Evolutionary conservation across 2,888 invertebrate genomes (phyloP), one percentile per base, ranked within the genome.

Genomic region (Athrips mouffetella): DNA sequence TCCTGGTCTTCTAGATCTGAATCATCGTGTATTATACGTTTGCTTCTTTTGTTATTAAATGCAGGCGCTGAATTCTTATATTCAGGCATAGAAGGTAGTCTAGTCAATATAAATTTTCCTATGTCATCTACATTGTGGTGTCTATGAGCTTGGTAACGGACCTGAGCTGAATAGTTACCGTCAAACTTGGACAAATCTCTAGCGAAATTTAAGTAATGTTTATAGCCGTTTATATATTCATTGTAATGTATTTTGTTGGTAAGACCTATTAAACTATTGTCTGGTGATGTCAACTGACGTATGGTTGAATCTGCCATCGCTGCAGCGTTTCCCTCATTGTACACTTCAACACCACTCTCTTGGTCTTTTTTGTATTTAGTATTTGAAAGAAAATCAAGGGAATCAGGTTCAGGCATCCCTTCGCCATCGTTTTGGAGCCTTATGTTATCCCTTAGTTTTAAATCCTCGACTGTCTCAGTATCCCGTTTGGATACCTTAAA

Each of bases 101-200:
- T 86, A 23, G 73, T 65, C 1, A 85, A 55, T 42, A 86, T 86
- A 46, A 57, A 82, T 53, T 85, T 86, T n/a, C 86, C 86, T 6
- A 86, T 85, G 47, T 85, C 85, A 29, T 86, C 78, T 2, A 86
- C 85, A 10, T 63, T 79, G 35, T 86, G 86, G 46, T 86, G 86
- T 54, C 57, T 74, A 29, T 86, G 86, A 1, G 86, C 86, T 62
- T 86, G 83, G 49, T 83, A 86, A 30, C 71, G 73, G 3, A 86
- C 59, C 25, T 73, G 51, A 52, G 78, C 69, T 0, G 86, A 86
- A 54, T 77, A 86, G 7, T 80, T 80, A 29, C 76, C 55, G 2
- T 71, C 61, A 0, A 61, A 69, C 53, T 71, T 67, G 0, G 77
- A 69, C 48, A 48, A 23, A 0, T 48, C 48, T 37, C 35, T 51